Evolutionary conservation across 2,797 vertebrate genomes (phyloP).

Genomic region (Semaprochilodus insignis): DNA sequence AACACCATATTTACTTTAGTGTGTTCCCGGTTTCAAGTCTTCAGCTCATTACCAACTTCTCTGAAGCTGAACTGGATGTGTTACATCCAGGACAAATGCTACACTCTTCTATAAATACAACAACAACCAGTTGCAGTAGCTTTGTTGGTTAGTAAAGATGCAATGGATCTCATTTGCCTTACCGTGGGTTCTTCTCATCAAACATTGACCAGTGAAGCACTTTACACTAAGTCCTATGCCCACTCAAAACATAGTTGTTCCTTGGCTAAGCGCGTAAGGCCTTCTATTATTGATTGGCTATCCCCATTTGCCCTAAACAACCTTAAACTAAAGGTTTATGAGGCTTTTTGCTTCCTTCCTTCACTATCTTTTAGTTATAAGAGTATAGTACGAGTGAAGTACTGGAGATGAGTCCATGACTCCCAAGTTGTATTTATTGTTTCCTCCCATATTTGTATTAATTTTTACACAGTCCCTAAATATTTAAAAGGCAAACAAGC

Average conservation of each 20-base stretch:
- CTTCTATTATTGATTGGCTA: conserved; percentile 29
- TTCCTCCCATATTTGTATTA: too few relatives aligned
- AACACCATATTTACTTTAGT: too few relatives aligned
- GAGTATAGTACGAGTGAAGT: not conserved
- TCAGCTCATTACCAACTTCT: not conserved
- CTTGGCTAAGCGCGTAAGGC: conserved; percentile 14
- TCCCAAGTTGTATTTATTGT: too few relatives aligned
- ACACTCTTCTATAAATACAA: not conserved
- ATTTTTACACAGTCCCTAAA: too few relatives aligned
- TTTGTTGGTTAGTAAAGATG: not conserved
- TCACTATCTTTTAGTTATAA: not conserved
- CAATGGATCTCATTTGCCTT: not conserved
- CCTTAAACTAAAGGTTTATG: not conserved
- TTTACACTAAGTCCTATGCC: conserved; percentile 20
- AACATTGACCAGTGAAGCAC: conserved; percentile 7
- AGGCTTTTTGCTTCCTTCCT: not conserved
- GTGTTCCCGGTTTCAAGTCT: not conserved
- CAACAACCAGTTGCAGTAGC: not conserved
- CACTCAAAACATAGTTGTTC: conserved; percentile 20
- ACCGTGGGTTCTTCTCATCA: conserved; percentile 9
- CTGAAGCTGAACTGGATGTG: not conserved
- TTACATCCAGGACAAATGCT: not conserved
- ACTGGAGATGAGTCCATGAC: too few relatives aligned
- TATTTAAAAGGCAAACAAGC: too few relatives aligned
- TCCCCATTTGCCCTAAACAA: not conserved